Percentiles rank a stretch among this genome's conserved stretches.
Evolutionary conservation across 1,140 invertebrate species (phyloP).

Genomic region (Thaumatotibia leucotreta): DNA sequence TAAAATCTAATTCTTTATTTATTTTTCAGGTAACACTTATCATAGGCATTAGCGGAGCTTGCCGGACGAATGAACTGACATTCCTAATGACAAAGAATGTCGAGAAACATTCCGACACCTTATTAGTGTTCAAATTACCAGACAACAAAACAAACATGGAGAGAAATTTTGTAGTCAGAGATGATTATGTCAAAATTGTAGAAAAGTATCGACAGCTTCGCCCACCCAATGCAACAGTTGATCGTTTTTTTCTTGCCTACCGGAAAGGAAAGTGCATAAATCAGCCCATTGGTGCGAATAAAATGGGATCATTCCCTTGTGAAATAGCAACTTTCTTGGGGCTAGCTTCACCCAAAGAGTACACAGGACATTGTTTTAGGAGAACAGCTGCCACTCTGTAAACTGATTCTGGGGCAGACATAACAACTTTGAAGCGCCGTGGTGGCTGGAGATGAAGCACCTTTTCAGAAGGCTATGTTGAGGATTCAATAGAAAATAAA

Average conservation of each 20-base stretch:
- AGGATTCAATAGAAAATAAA: no score
- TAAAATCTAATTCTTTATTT: not conserved
- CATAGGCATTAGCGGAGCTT: not conserved
- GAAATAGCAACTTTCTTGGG: not conserved
- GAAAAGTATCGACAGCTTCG: not conserved
- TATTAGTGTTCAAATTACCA: no score
- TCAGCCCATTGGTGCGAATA: not conserved
- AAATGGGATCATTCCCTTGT: not conserved
- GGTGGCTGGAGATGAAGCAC: no score
- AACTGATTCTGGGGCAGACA: not conserved
- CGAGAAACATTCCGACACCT: not conserved
- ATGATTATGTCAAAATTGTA: no score
- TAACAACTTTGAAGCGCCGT: no score
- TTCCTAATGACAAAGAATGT: not conserved
- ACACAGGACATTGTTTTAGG: not conserved
- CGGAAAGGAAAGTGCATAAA: not conserved
- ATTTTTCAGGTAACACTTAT: not conserved
- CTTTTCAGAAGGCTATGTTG: no score
- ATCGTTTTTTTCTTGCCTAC: not conserved
- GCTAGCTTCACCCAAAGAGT: not conserved
- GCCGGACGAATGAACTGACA: not conserved
- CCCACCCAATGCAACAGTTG: not conserved
- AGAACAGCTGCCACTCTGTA: not conserved
- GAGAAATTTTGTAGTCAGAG: no score
- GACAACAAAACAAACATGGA: no score